A percentile compares a stretch with the other conserved stretches of the same genome.
Conservation (phyloP, 2,797 vertebrate species). For the Rhodeus uyekii region DNA sequence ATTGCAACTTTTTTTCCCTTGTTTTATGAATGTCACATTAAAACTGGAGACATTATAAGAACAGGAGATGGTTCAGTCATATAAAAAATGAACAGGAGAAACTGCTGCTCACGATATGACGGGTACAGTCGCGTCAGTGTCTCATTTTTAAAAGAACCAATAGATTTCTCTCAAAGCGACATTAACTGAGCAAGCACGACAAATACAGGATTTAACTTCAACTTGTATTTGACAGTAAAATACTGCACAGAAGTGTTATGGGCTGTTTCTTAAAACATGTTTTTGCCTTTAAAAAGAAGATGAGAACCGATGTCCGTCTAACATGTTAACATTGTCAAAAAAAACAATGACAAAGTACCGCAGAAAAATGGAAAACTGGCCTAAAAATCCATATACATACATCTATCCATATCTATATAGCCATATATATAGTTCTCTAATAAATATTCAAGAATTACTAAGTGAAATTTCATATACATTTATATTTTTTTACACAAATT, state of each 20-base stretch:
- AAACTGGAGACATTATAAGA: background rate
- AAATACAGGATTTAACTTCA: background rate
- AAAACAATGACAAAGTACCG: too few species aligned
- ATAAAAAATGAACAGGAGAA: conserved; percentile 1
- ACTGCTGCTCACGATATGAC: background rate
- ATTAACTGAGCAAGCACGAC: background rate
- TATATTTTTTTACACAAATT: background rate
- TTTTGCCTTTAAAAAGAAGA: background rate
- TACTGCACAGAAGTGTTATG: background rate
- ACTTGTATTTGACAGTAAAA: background rate
- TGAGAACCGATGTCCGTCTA: background rate
- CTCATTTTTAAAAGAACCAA: background rate
- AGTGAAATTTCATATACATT: background rate
- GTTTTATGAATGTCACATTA: background rate
- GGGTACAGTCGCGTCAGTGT: background rate
- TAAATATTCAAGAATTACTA: background rate
- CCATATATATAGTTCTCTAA: background rate
- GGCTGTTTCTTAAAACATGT: background rate
- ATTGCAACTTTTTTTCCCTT: background rate
- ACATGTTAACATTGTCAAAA: background rate
- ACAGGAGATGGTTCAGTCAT: background rate
- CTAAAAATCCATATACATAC: too few species aligned
- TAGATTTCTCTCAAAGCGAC: background rate
- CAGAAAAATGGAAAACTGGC: too few species aligned
- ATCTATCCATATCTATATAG: too few species aligned